Conservation (phyloP, 1,140 invertebrate genomes). For the Trissolcus basalis region DNA sequence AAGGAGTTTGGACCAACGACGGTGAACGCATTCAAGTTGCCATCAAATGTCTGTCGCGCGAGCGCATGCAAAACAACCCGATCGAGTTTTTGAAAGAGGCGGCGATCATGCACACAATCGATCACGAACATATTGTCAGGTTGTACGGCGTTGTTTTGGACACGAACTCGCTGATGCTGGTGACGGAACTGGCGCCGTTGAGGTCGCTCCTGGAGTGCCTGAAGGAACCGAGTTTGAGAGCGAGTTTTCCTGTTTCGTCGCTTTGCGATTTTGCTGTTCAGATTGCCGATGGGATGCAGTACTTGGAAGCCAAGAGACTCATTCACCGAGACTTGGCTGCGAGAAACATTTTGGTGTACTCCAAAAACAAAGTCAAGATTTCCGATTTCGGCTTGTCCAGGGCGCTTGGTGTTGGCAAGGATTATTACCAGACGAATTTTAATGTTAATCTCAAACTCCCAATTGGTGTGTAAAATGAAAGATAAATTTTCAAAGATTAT, state of each 20-base stretch:
- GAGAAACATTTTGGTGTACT: constrained; percentile 96
- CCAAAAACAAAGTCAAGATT: constrained; percentile 97
- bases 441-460: constrained; percentile 98
- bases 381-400: constrained; percentile 97
- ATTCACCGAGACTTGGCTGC: constrained; percentile 97
- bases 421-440: constrained; percentile 99
- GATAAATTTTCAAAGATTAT: neutral
- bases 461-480: constrained; percentile 78
- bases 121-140: constrained; percentile 96
- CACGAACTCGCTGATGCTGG: constrained; percentile 95
- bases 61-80: constrained; percentile 95
- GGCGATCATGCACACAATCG: constrained; percentile 97
- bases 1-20: constrained; percentile 97
- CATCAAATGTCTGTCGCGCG: constrained; percentile 95
- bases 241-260: constrained; percentile 92
- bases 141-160: constrained; percentile 98
- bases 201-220: constrained; percentile 96
- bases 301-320: constrained; percentile 93
- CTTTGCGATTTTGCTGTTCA: constrained; percentile 95
- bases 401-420: constrained; percentile 97
- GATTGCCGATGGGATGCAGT: constrained; percentile 97
- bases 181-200: constrained; percentile 96
- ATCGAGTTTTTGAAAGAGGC: constrained; percentile 98
- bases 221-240: constrained; percentile 90
- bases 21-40: constrained; percentile 94